These are phyloP conservation scores for Meriones unguiculatus DNA, from an alignment of 2,113 vertebrate genomes.

Conservation along the genomic window DNA sequence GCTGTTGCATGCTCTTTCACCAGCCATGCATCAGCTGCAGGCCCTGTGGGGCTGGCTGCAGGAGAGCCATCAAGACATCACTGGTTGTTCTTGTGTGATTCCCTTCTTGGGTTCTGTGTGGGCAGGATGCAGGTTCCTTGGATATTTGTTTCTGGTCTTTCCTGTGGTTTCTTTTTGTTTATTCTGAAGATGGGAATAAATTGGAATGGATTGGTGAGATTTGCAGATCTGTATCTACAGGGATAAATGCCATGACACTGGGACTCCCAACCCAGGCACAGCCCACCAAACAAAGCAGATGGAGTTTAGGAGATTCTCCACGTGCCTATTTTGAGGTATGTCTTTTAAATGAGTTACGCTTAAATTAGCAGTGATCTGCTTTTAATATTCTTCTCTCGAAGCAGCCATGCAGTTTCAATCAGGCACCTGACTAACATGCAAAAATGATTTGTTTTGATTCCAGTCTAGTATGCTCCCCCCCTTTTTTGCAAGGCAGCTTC, in stretches of 20 bases:
- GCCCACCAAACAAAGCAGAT: constrained; percentile 5
- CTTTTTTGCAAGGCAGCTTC: constrained; percentile 36
- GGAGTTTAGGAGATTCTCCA: not conserved
- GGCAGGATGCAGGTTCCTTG: not conserved
- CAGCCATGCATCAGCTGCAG: no score
- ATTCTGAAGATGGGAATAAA: not conserved
- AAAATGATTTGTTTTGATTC: constrained; percentile 87
- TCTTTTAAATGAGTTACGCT: constrained; percentile 85
- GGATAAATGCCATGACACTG: not conserved
- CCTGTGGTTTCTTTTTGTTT: not conserved
- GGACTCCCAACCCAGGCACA: not conserved
- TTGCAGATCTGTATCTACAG: not conserved
- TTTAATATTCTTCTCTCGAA: constrained; percentile 83
- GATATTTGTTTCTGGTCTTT: not conserved
- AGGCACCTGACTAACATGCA: constrained; percentile 86
- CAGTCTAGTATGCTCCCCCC: constrained; percentile 56
- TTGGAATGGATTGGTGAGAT: not conserved
- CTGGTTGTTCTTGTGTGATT: not conserved
- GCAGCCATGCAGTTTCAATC: constrained; percentile 85
- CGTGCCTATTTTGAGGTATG: constrained; percentile 76
- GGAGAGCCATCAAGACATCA: not conserved
- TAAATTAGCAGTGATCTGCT: constrained; percentile 87
- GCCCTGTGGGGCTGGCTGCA: no score
- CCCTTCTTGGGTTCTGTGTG: not conserved
- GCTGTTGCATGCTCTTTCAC: no score